Base-by-base conservation (phyloP, 2,113 vertebrate genomes). In the Myodes glareolus region DNA sequence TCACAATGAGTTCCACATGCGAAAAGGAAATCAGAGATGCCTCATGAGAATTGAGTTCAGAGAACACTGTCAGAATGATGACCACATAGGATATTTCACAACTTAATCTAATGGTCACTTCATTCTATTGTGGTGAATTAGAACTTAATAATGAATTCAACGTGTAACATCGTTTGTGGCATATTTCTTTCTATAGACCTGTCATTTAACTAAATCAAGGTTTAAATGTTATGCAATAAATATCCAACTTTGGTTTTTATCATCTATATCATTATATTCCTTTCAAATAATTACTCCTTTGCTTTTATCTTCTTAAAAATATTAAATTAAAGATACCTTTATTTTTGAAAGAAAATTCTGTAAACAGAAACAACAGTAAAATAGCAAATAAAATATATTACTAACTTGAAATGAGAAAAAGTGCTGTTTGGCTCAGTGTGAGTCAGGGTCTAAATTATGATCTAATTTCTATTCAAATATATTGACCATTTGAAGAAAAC, bases 1-100 rank as follows among this genome's bases (percentile, higher is more conserved):
- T 65, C 45, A 80, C 97, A 97, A 98, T 93, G 77, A 97, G 42
- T 95, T 96, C 94, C 97, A 98, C 81, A 91, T 96, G 95, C 42
- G 72, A 63, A 47, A 52, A 72, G n/a, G 21, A 50, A 87, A 95
- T 65, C 17, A 72, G 29, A 82, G 88, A 13, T 36, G 47, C 33
- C 94, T 94, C 92, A 19, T 47, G 91, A 96, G 98, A 87, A 81
- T 9, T n/a, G 86, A 84, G 55, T 72, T 85, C 81, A 72, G 47
- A 77, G 68, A 75, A 81, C 55, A 65, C 19, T 10, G 76, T 94
- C 80, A 70, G 63, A 80, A 45, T n/a, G 25, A 42, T 13, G 81
- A 82, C 1, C 36, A 85, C 45, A 11, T 5, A 39, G 50, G 50
- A 1, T 81, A 31, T 95, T 97, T 95, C 96, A 84, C 88, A 97